Conservation (phyloP, 1,140 invertebrate species). For the Danaus plexippus region DNA sequence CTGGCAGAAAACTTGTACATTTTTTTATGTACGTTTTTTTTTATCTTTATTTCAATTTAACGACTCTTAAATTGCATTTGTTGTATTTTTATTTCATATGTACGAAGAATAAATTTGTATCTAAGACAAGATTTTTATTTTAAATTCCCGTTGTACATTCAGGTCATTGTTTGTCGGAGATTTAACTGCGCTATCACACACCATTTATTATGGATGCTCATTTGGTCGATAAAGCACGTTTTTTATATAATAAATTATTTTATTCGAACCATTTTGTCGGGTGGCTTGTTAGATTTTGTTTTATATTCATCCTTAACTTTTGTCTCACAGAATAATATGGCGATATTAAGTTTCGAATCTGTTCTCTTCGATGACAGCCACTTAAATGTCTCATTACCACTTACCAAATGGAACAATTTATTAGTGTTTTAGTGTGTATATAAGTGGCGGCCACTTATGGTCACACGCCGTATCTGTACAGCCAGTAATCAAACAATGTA, state of each 20-base stretch:
- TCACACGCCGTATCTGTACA: conserved; percentile 33
- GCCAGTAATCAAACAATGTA: conserved; percentile 40
- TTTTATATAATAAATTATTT: too few species aligned
- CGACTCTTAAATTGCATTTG: too few species aligned
- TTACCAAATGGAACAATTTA: conserved; percentile 40
- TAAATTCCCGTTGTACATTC: conserved; percentile 14
- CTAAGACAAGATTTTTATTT: conserved; percentile 14
- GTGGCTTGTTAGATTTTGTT: too few species aligned
- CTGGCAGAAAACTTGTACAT: too few species aligned
- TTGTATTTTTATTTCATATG: too few species aligned
- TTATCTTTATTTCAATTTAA: too few species aligned
- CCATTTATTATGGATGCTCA: conserved; percentile 20
- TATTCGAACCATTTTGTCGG: too few species aligned
- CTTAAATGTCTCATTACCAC: conserved; percentile 32
- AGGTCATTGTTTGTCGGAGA: conserved; percentile 20
- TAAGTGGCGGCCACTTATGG: conserved; percentile 55
- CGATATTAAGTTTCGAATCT: too few species aligned
- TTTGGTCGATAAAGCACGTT: conserved; percentile 12
- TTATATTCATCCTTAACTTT: too few species aligned
- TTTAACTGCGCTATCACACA: conserved; percentile 19
- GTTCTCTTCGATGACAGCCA: not conserved
- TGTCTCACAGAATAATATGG: too few species aligned
- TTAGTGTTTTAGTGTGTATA: conserved; percentile 38
- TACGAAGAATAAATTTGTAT: too few species aligned
- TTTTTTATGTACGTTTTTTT: too few species aligned